These are phyloP conservation scores for Coleophora deauratella DNA, from an alignment of 2,888 invertebrate genomes.

Conservation along the genomic window DNA sequence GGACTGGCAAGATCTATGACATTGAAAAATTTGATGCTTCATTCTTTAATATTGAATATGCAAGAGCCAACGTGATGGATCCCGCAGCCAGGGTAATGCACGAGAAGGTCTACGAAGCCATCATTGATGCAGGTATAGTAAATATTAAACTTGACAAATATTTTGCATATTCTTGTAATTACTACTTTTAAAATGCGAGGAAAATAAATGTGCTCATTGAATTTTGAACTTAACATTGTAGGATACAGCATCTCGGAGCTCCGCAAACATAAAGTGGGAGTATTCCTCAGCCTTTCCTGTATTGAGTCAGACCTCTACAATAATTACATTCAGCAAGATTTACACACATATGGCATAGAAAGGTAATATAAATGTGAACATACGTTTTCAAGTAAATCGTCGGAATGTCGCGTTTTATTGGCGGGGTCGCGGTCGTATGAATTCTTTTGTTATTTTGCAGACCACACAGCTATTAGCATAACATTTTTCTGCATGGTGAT, in stretches of 20 bases:
- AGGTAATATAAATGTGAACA: no score
- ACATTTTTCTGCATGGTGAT: no score
- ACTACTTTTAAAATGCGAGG: no score
- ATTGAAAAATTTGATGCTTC: constrained; percentile 79
- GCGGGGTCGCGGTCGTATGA: no score
- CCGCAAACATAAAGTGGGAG: constrained; percentile 25
- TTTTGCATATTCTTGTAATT: not conserved
- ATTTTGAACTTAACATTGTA: constrained; percentile 10
- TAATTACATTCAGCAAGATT: no score
- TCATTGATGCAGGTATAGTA: constrained; percentile 76
- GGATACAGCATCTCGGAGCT: constrained; percentile 25
- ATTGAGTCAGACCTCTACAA: constrained; percentile 30
- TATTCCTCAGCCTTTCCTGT: constrained; percentile 25
- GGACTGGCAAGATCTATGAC: constrained; percentile 76
- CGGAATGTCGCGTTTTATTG: no score
- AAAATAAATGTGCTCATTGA: no score
- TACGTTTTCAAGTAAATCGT: no score
- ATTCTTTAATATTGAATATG: constrained; percentile 78
- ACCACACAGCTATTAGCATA: no score
- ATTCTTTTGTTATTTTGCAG: no score
- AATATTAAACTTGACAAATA: not conserved
- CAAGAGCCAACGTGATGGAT: constrained; percentile 78
- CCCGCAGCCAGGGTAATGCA: constrained; percentile 80
- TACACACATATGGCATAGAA: no score
- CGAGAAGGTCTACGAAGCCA: constrained; percentile 80